Evolutionary conservation across 1,140 invertebrate species (phyloP), one percentile per base, ranked within the genome.

Genomic region (Cyclina sinensis): DNA sequence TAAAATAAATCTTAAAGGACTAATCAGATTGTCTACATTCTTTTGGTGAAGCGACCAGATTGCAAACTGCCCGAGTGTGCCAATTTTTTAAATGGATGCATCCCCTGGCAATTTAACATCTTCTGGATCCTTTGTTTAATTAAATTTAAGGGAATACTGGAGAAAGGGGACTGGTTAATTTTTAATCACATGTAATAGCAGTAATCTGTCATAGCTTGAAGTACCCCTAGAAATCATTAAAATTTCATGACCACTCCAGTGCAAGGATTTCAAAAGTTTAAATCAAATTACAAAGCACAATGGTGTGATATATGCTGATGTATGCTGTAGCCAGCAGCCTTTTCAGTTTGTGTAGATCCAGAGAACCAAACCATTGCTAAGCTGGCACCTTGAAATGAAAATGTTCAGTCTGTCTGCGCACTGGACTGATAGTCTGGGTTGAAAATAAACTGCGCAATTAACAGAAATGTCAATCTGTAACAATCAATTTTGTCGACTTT

Each of bases 111-210:
- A 37, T 70, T 35, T 14, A 16, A 37, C 21, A 18, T 27, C 65
- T 39, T 37, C 65, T 70, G 37, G 32, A 35, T 70, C 65, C 65
- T 70, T 62, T 70, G 65, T 70, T 35, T 70, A 70, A 70, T 70
- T 37, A 3, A 37, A 70, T 70, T 70, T 35, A 70, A 39, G 65
- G 65, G 65, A 70, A 70, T 32, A 30, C 35, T 37, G 32, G 32
- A n/a, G n/a, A 62, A 62, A 62, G 27, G 57, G 57, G 14, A 78
- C 14, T 46, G 35, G n/a, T 78, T 27, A 78, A 78, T 78, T 48
- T 78, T 78, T 78, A 78, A 78, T 78, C 48, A 78, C 48, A 54
- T 78, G 39, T 78, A 78, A 78, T 78, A 48, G 73, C 43, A 48
- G 48, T 54, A 46, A 78, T 78, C 48, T 78, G 48, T 78, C 73